phyloP scores from a whole-genome alignment of 1,140 invertebrate genomes.

The Brachionus asplanchnoidis region DNA sequence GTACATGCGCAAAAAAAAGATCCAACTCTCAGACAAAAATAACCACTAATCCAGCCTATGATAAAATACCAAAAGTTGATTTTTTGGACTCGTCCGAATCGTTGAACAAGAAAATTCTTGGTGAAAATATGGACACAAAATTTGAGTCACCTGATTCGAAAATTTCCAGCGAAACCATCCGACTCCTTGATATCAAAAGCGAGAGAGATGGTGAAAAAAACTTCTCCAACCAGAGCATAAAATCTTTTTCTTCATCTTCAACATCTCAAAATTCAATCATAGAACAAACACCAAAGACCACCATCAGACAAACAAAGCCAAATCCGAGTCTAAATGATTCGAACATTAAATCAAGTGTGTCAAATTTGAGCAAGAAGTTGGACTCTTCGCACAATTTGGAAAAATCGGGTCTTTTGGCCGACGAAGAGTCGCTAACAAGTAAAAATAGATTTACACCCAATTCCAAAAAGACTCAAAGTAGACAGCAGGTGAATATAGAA shows the following conservation, averaged over 20 bases:
- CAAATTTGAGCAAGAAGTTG: not conserved
- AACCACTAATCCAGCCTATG: not conserved
- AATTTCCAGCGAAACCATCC: not conserved
- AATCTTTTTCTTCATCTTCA: not conserved
- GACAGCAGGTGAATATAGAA: not conserved
- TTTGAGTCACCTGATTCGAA: not conserved
- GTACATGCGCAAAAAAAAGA: not conserved
- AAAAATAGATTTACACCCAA: not conserved
- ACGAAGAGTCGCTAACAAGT: not conserved
- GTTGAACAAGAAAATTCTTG: not conserved
- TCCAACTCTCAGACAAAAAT: not conserved
- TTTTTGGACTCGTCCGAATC: not conserved
- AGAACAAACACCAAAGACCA: not conserved
- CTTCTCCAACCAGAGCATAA: not conserved
- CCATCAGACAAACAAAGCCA: not conserved
- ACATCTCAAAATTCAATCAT: not conserved
- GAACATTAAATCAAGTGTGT: not conserved
- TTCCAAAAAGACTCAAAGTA: not conserved
- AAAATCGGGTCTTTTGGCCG: not conserved
- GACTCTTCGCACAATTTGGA: not conserved
- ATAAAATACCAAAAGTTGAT: not conserved
- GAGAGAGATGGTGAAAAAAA: not conserved
- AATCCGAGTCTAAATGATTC: not conserved
- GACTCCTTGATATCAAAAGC: not conserved
- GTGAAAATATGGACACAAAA: not conserved